Evolutionary conservation across 2,888 invertebrate genomes (phyloP).

Genomic region (Phortica magna): DNA sequence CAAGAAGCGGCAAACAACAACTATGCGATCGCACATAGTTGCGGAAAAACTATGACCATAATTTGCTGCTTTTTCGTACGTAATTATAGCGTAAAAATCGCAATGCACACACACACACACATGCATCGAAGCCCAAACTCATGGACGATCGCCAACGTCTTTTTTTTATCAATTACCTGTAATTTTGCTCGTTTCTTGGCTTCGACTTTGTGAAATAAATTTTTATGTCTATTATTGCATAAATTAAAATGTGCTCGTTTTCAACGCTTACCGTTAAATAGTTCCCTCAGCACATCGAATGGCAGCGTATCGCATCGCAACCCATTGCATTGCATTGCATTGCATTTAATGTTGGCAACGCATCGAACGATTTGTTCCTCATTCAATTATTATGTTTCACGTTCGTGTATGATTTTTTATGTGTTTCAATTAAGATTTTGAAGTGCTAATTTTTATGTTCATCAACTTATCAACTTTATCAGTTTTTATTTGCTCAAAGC

Average conservation of each 20-base stretch:
- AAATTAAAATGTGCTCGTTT: conserved; percentile 39
- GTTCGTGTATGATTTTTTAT: conserved; percentile 41
- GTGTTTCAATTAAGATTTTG: conserved; percentile 34
- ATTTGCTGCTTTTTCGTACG: conserved; percentile 33
- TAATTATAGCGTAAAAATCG: conserved; percentile 27
- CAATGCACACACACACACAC: not conserved
- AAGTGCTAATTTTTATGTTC: conserved; percentile 36
- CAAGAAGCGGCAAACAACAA: not conserved
- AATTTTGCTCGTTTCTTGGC: conserved; percentile 2
- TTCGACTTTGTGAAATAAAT: conserved; percentile 7
- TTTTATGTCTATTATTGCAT: conserved; percentile 55
- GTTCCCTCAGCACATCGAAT: too few species aligned
- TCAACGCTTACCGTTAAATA: not conserved
- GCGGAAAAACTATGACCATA: conserved; percentile 14
- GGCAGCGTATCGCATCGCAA: not conserved
- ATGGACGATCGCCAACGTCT: not conserved
- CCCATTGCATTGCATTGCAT: too few species aligned
- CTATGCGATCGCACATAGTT: conserved; percentile 2
- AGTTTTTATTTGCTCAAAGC: conserved; percentile 4
- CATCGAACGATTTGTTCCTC: not conserved
- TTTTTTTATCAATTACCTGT: conserved; percentile 32
- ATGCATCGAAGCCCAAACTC: not conserved
- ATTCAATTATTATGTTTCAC: conserved; percentile 33
- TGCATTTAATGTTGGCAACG: not conserved
- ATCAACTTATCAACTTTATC: not conserved